Percentiles rank a stretch among this genome's conserved stretches.
Conservation (phyloP, 2,797 vertebrate genomes). For the Benthosema pterotum region DNA sequence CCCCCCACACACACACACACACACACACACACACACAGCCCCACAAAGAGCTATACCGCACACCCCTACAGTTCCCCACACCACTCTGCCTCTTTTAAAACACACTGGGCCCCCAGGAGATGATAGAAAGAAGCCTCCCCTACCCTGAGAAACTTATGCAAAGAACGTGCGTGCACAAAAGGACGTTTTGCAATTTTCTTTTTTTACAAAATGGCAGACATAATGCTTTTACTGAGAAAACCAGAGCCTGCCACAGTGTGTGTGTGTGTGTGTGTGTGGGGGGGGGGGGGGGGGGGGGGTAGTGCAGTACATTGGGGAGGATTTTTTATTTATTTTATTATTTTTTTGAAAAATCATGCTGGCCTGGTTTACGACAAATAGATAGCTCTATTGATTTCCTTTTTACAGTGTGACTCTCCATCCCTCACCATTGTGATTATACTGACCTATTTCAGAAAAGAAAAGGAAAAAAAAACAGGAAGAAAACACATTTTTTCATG, state of each 20-base stretch:
- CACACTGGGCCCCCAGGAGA: conserved; percentile 45
- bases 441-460: conserved; percentile 83
- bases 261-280: no score
- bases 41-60: conserved; percentile 51
- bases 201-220: conserved; percentile 77
- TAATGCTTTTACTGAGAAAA: conserved; percentile 79
- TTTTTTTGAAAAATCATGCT: conserved; percentile 82
- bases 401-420: conserved; percentile 79
- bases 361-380: conserved; percentile 87
- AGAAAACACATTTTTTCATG: conserved; percentile 77
- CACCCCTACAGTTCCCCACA: conserved; percentile 53
- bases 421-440: conserved; percentile 83
- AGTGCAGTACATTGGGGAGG: conserved; percentile 61
- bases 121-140: conserved; percentile 63
- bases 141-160: conserved; percentile 72
- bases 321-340: no score
- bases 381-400: conserved; percentile 86
- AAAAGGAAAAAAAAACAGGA: conserved; percentile 69
- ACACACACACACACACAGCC: no score
- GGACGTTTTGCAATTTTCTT: conserved; percentile 80
- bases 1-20: no score
- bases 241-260: conserved; percentile 77
- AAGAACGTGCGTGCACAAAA: conserved; percentile 75
- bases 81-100: conserved; percentile 61
- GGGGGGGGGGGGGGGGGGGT: conserved; percentile 48